Base-by-base conservation (phyloP, 2,888 invertebrate genomes). In the Eristalinus sepulchralis region DNA sequence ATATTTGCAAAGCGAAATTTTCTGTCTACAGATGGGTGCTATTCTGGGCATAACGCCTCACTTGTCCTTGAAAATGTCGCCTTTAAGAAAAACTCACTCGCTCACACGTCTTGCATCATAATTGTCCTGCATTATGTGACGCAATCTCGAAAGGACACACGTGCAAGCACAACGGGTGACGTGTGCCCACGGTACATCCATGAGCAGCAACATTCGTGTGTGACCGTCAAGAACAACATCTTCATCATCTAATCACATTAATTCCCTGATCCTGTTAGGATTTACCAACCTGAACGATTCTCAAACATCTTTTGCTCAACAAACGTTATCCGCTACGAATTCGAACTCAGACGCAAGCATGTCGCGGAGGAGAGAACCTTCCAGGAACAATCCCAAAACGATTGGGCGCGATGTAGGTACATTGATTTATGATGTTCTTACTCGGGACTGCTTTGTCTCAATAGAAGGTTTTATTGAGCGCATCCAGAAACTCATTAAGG, bases 401-500 rank as follows among this genome's bases (percentile, higher is more conserved):
- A 57, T 24, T 20, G 20, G 1, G 22, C 47, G 8, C 55, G 20
- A 3, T 10, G 20, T 11, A 13, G 13, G 24, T 24, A 10, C 22
- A 11, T 11, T 57, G 24, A 57, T 57, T 57, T 57, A 57, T 27
- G 57, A n/a, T 6, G 24, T 57, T 57, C 57, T 57, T 57, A 22
- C 57, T 24, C 57, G 57, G 24, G 11, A 57, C 24, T 10, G 22
- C 24, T 24, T 57, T 57, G 22, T 57, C 24, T 57, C 10, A 0
- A 6, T 10, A 22, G 3, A 13, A 11, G 57, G 11, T 24, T 57
- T 57, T 57, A 47, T 47, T 47, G 47, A 47, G 47, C 17, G 8
- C 47, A 47, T 33, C 55, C 36, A 73, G 57, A 27, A 64, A 73
- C 63, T 64, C 55, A 34, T 59, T 62, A 10, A 53, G 53, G 47